Evolutionary conservation across 2,888 invertebrate genomes (phyloP), one percentile per base, ranked within the genome.

Genomic region (Petrophora chlorosata): DNA sequence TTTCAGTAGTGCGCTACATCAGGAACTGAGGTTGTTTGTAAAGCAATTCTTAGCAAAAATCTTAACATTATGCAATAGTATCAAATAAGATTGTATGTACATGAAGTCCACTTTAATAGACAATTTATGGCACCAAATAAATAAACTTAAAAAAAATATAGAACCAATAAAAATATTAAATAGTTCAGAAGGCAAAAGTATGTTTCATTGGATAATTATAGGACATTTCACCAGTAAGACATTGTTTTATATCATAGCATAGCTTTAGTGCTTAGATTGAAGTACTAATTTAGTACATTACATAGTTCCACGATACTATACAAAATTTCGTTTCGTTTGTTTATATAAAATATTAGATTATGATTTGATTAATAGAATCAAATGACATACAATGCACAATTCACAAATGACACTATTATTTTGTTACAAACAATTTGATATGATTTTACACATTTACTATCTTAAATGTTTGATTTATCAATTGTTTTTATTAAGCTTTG

Each of bases 71-170:
- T 46, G 35, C 12, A 25, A 25, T 26, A 47, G 28, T 46, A 35
- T 41, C 26, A 42, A 41, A 48, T 35, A 25, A 40, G 23, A 42
- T 29, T 35, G 29, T 43, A 43, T 44, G 34, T 43, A 50, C 43
- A 49, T 33, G 26, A 38, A 34, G 28, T 43, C 19, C 14, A 22
- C 9, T 33, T 19, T 30, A 23, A 42, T 53, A 66, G 36, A 62
- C 41, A 17, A 64, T 57, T 58, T 81, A 82, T 82, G 82, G 82
- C 82, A 82, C 82, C 77, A 34, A 48, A 43, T 43, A 74, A 74
- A 63, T 62, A 63, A 56, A 73, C 63, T 63, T 61, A 63, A 55
- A 67, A 61, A 17, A 47, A 36, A 40, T 22, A 39, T 42, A 48
- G 26, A 39, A 58, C 55, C 50, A 59, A 42, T 32, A 12, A 23